Evolutionary conservation across 2,888 invertebrate species (phyloP).

Genomic region (Lepeophtheirus nordmannii): DNA sequence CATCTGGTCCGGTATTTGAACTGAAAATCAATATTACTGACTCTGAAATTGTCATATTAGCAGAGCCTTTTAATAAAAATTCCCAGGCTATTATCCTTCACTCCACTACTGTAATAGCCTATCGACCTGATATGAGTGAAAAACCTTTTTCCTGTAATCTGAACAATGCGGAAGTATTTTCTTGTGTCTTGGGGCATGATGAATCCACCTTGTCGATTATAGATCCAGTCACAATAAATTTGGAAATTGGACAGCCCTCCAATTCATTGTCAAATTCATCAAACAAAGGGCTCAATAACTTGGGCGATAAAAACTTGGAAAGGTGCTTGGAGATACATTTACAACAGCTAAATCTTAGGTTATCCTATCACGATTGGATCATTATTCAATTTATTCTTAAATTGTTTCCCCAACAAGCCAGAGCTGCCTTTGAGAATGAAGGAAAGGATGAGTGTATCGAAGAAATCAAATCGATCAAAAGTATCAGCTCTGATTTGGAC

Average conservation of each 20-base stretch:
- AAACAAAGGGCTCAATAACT: slow-evolving; percentile 15
- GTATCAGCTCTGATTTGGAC: neutral
- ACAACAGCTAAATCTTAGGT: slow-evolving; percentile 54
- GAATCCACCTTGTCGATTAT: slow-evolving; percentile 86
- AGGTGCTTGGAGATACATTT: slow-evolving; percentile 32
- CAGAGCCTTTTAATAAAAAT: slow-evolving; percentile 70
- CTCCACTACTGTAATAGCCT: slow-evolving; percentile 38
- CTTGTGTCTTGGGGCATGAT: slow-evolving; percentile 68
- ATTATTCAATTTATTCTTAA: slow-evolving; percentile 78
- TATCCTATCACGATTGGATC: slow-evolving; percentile 83
- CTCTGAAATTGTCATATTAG: slow-evolving; percentile 84
- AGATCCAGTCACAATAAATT: slow-evolving; percentile 71
- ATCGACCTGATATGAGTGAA: slow-evolving; percentile 49
- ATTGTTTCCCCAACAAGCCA: slow-evolving; percentile 60
- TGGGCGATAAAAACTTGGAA: slow-evolving; percentile 6
- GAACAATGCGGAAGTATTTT: slow-evolving; percentile 76
- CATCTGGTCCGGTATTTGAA: slow-evolving; percentile 46
- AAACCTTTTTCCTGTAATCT: slow-evolving; percentile 71
- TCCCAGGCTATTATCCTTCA: slow-evolving; percentile 77
- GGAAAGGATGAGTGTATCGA: slow-evolving; percentile 1
- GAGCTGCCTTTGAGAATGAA: slow-evolving; percentile 4
- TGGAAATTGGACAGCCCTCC: slow-evolving; percentile 41
- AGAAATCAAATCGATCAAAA: neutral
- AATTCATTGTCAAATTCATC: neutral
- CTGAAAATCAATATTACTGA: slow-evolving; percentile 84